Evolutionary conservation across 1,140 invertebrate genomes (phyloP).

Genomic region (Drosophila teissieri): DNA sequence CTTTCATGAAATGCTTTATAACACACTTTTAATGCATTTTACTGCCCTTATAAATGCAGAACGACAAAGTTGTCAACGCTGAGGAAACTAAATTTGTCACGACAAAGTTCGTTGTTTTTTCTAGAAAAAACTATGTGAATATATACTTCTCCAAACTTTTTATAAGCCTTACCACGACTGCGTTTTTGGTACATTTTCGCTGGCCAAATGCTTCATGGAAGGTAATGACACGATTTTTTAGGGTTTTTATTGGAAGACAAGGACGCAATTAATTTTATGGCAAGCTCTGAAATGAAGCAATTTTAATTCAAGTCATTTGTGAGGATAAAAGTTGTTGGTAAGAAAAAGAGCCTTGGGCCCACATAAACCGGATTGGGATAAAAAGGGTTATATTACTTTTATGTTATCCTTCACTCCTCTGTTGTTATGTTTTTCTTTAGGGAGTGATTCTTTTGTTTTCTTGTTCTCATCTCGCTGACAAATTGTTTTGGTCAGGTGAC

Average conservation of each 20-base stretch:
- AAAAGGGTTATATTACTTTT: conserved; percentile 22
- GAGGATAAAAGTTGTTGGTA: conserved; percentile 21
- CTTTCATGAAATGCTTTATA: conserved; percentile 14
- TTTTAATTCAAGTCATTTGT: conserved; percentile 34
- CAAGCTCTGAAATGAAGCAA: conserved; percentile 11
- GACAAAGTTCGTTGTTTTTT: neutral
- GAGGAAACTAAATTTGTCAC: neutral
- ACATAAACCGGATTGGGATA: conserved; percentile 10
- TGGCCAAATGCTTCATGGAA: conserved; percentile 13
- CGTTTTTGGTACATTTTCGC: neutral
- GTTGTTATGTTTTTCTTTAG: conserved; percentile 36
- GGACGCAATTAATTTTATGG: conserved; percentile 28
- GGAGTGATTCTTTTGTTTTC: conserved; percentile 32
- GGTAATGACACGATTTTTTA: conserved; percentile 43
- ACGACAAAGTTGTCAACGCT: neutral
- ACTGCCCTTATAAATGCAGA: conserved; percentile 7
- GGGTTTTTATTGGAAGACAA: conserved; percentile 30
- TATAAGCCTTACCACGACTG: neutral
- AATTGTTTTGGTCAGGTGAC: conserved; percentile 37
- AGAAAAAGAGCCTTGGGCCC: conserved; percentile 10
- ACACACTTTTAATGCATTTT: conserved; percentile 20
- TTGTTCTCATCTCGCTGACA: conserved; percentile 24
- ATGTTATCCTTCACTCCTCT: conserved; percentile 10
- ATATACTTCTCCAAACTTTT: conserved; percentile 1
- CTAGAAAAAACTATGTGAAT: conserved; percentile 1